Conservation (phyloP, 2,113 vertebrate genomes). For the Coryphaenoides rupestris region DNA sequence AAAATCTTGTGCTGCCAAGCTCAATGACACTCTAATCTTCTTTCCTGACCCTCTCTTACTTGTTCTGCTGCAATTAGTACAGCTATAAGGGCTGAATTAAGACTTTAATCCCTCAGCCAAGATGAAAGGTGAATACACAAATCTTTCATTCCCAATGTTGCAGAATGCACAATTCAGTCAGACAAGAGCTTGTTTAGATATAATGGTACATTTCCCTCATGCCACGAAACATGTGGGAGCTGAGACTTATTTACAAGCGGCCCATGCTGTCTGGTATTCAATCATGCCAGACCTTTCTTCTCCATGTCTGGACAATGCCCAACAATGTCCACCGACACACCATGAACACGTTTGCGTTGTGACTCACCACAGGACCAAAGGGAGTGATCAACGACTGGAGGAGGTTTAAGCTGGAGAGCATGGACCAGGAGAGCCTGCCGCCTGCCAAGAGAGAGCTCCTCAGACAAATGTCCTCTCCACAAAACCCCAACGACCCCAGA, state of each 20-base stretch:
- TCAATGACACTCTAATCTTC: slow-evolving; percentile 45
- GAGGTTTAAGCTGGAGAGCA: slow-evolving; percentile 92
- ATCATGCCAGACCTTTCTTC: too few relatives aligned
- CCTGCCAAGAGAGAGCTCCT: slow-evolving; percentile 87
- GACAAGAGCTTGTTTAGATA: neutral
- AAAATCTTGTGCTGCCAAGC: neutral
- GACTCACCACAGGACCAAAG: slow-evolving; percentile 81
- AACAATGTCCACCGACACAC: too few relatives aligned
- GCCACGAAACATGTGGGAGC: too few relatives aligned
- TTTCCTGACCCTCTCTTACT: slow-evolving; percentile 37
- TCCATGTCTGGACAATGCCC: too few relatives aligned
- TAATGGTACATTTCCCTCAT: too few relatives aligned
- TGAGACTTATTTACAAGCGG: too few relatives aligned
- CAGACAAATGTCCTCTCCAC: slow-evolving; percentile 89
- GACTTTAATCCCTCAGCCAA: slow-evolving; percentile 28
- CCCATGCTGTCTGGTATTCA: too few relatives aligned
- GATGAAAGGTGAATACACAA: slow-evolving; percentile 5
- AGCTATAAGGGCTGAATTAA: neutral
- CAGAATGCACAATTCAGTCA: neutral
- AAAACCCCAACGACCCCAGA: slow-evolving; percentile 71
- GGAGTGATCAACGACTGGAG: slow-evolving; percentile 98
- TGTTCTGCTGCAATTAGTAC: slow-evolving; percentile 32
- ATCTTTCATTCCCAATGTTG: neutral
- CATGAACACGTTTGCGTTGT: too few relatives aligned
- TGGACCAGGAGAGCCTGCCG: slow-evolving; percentile 80